Evolutionary conservation across 1,140 invertebrate genomes (phyloP), one percentile per base, ranked within the genome.

Genomic region (Gonatopus flavifemur): DNA sequence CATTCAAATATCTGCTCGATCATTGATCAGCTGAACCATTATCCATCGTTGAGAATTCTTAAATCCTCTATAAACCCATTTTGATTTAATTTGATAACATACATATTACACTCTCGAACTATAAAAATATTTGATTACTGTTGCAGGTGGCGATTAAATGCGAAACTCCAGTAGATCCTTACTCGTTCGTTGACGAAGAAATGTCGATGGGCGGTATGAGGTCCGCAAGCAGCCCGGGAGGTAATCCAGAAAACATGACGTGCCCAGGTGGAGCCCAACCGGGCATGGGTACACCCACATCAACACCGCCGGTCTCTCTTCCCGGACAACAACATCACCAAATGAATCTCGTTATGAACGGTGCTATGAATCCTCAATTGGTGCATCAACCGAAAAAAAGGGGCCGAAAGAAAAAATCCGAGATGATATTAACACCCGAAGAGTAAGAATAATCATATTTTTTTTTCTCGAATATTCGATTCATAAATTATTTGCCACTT

Each of bases 171-270:
- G 84, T 85, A 55, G 88, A 90, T 72, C 88, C 88, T 2, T 90
- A 90, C 71, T 88, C 86, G 67, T 90, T 90, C 77, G 88, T 90
- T 18, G 88, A 90, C 65, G 89, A 91, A 66, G 87, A 83, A 10
- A 76, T 78, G 71, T 76, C 75, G 44, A 77, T 77, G 69, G 56
- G 71, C 20, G 70, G 75, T 3, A 67, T 74, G 43, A 69, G 73
- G 56, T 62, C 75, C 38, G 69, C 74, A 5, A 74, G 67, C 56
- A 76, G 75, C 53, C 76, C 76, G 1, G 66, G 65, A 20, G 67
- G 68, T 20, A 74, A 71, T 49, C 59, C 55, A 20, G 69, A 76
- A 42, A 59, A 63, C 28, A 69, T 76, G 66, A 64, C 69, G 44
- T 72, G 70, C 52, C 57, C 63, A 20, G 63, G 66, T 21, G 68